phyloP scores from a whole-genome alignment of 2,888 invertebrate species.

The Druceiella hillmani region DNA sequence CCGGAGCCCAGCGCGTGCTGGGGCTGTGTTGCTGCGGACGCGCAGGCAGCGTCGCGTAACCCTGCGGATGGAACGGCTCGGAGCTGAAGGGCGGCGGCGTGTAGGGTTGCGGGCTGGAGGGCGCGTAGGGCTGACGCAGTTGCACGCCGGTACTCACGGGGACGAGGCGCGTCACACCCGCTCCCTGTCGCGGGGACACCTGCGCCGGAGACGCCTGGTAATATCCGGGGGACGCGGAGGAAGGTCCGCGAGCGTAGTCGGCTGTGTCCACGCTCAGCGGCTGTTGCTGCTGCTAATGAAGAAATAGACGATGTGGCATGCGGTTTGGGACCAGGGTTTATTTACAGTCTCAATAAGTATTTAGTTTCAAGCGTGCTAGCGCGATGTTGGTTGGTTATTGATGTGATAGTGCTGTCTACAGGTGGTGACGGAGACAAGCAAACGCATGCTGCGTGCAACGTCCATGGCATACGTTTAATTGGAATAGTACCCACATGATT shows the following conservation, averaged over 20 bases:
- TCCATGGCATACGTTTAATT: too few relatives aligned
- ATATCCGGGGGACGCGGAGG: conserved; percentile 15
- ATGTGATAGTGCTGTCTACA: too few relatives aligned
- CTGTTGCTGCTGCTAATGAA: conserved; percentile 26
- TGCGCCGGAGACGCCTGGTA: conserved; percentile 32
- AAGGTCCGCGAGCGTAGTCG: conserved; percentile 2
- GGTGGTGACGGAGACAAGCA: too few relatives aligned
- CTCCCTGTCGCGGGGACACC: conserved; percentile 40
- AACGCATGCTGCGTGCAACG: too few relatives aligned
- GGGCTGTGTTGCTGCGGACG: conserved; percentile 32
- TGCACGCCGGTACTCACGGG: conserved; percentile 39
- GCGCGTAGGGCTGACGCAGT: conserved; percentile 28
- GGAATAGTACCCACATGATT: too few relatives aligned
- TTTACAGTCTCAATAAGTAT: too few relatives aligned
- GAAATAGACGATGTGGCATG: conserved; percentile 7
- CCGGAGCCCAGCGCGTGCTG: conserved; percentile 42
- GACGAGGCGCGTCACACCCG: conserved; percentile 46
- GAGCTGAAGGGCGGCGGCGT: conserved; percentile 33
- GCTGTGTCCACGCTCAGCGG: conserved; percentile 7
- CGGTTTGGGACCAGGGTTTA: conserved; percentile 4
- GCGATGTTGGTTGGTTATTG: too few relatives aligned
- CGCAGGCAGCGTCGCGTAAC: conserved; percentile 7
- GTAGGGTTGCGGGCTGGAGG: conserved; percentile 29
- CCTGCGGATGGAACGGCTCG: conserved; percentile 30
- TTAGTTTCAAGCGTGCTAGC: conserved; percentile 19